Base-by-base conservation (phyloP, 1,140 invertebrate species). In the Eulimnadia texana region DNA sequence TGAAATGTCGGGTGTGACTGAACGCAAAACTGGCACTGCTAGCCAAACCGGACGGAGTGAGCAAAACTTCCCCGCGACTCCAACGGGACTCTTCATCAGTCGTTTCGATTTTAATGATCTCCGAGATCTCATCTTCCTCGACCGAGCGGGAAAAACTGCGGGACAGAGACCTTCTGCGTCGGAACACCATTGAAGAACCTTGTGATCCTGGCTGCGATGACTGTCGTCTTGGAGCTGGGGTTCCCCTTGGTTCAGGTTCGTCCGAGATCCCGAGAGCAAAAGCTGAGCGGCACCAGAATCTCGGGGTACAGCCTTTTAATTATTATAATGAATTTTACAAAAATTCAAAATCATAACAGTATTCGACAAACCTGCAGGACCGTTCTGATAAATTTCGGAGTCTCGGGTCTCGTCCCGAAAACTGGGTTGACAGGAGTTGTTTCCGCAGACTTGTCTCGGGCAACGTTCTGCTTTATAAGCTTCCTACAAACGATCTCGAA, bases 391-490 rank as follows among this genome's bases (percentile, higher is more conserved):
- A 83, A 66, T 68, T 77, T 78, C 0, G 80, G 79, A 24, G 77
- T 75, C 20, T 68, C 69, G 47, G 72, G 69, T 2, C 78, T 79
- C 67, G 80, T 80, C 10, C 73, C 72, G 60, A 80, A 80, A 6
- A 81, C 75, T 72, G 59, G 72, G 70, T 50, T 50, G 71, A 73
- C 60, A 63, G 68, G 59, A 68, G 72, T 62, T 64, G 66, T 68
- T n/a, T 69, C 65, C 70, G 57, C 68, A 66, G 73, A 71, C 10
- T 72, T 70, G 68, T 81, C 77, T 27, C 81, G 67, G 0, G 78
- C 82, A 0, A 80, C 82, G 70, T 85, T 85, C 69, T 84, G 81
- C 27, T 79, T 74, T 70, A 86, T 83, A 16, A 86, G 73, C 67
- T 78, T 74, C 60, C 84, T 73, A 16, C 24, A 55, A 65, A 42